phyloP scores from a whole-genome alignment of 2,888 invertebrate species.

The Serrognathus titanus region DNA sequence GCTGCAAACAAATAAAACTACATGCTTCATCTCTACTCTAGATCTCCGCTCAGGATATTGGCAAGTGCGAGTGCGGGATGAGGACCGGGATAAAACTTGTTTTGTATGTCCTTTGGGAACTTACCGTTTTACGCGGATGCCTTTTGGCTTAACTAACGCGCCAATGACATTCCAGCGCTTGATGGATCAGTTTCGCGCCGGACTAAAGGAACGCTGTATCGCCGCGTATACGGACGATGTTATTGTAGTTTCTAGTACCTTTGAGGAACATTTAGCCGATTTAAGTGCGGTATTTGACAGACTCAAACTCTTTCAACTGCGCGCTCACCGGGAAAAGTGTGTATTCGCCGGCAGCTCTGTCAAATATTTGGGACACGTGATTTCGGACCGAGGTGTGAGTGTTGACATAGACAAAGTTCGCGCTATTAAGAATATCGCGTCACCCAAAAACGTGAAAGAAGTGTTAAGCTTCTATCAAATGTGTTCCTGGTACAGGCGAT shows the following conservation, averaged over 20 bases:
- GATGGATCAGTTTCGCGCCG: slow-evolving; percentile 25
- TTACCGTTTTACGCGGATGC: slow-evolving; percentile 25
- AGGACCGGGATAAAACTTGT: slow-evolving; percentile 34
- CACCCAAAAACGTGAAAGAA: slow-evolving; percentile 16
- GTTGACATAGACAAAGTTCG: slow-evolving; percentile 13
- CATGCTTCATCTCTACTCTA: slow-evolving; percentile 30
- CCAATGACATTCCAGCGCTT: slow-evolving; percentile 30
- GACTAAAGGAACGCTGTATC: slow-evolving; percentile 22
- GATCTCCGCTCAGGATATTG: slow-evolving; percentile 42
- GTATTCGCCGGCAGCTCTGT: slow-evolving; percentile 18
- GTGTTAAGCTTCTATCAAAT: slow-evolving; percentile 17
- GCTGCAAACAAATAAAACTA: slow-evolving; percentile 35
- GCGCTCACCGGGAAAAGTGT: slow-evolving; percentile 27
- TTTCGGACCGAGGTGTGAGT: slow-evolving; percentile 14
- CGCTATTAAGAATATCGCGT: slow-evolving; percentile 12
- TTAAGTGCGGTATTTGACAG: slow-evolving; percentile 20
- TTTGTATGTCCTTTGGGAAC: slow-evolving; percentile 34
- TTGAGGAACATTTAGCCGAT: slow-evolving; percentile 27
- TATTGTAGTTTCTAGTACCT: slow-evolving; percentile 24
- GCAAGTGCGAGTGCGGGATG: slow-evolving; percentile 36
- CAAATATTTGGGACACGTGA: slow-evolving; percentile 24
- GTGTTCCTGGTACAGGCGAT: slow-evolving; percentile 24
- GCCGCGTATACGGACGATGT: slow-evolving; percentile 32
- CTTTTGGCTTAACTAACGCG: slow-evolving; percentile 29
- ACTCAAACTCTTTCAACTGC: slow-evolving; percentile 20